Conservation (phyloP, 1,140 invertebrate genomes). For the Drosophila neocordata region DNA sequence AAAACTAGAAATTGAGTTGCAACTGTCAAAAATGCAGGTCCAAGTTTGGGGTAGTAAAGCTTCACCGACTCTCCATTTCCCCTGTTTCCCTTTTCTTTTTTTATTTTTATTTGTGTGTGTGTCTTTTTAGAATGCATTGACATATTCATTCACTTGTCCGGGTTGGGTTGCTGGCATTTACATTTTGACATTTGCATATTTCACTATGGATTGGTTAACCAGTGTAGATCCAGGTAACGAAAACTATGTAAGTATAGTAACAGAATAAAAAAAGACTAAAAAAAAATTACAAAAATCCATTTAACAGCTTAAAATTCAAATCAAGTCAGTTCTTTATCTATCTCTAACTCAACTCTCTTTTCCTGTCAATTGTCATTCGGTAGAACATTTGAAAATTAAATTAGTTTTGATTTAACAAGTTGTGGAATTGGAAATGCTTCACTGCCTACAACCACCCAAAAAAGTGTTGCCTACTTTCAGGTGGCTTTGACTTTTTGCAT, state of each 20-base stretch:
- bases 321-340: not conserved
- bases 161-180: slow-evolving; percentile 53
- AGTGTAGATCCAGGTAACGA: slow-evolving; percentile 28
- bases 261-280: slow-evolving; percentile 30
- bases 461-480: slow-evolving; percentile 54
- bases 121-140: slow-evolving; percentile 55
- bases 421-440: not conserved
- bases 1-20: slow-evolving; percentile 54
- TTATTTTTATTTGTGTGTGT: not conserved
- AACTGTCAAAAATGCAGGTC: slow-evolving; percentile 68
- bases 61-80: not conserved
- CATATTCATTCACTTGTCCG: slow-evolving; percentile 62
- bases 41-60: slow-evolving; percentile 22
- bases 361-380: slow-evolving; percentile 7
- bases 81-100: not conserved
- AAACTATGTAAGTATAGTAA: slow-evolving; percentile 11
- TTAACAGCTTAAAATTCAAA: slow-evolving; percentile 55
- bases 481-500: slow-evolving; percentile 46
- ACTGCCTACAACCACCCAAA: not conserved
- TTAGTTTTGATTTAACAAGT: slow-evolving; percentile 61
- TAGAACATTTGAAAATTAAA: slow-evolving; percentile 30
- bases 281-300: slow-evolving; percentile 34
- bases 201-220: slow-evolving; percentile 65
- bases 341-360: not conserved
- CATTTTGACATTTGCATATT: slow-evolving; percentile 68